phyloP scores from a whole-genome alignment of 2,113 vertebrate species.

The chimpanzee (Pan troglodytes) region NHGRI_mPanTro3-v2.1_pri NC_072417.2:78075001-78075500 shows the following conservation, averaged over 20 bases:
- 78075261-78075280: background rate
- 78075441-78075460: background rate
- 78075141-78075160: too few relatives aligned
- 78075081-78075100: background rate
- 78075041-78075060: background rate
- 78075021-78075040: background rate
- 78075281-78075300: background rate
- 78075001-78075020: background rate
- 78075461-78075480: background rate
- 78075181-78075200: background rate
- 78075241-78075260: background rate
- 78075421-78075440: background rate
- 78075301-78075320: background rate
- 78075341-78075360: background rate
- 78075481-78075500: background rate
- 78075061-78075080: background rate
- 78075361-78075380: background rate
- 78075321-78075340: background rate
- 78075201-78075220: background rate
- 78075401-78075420: accelerated
- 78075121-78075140: too few relatives aligned
- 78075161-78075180: too few relatives aligned
- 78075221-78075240: background rate
- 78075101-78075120: too few relatives aligned
- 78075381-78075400: background rate